Base-by-base conservation (phyloP, 2,113 vertebrate species). In the Microcebus griseorufus region DNA sequence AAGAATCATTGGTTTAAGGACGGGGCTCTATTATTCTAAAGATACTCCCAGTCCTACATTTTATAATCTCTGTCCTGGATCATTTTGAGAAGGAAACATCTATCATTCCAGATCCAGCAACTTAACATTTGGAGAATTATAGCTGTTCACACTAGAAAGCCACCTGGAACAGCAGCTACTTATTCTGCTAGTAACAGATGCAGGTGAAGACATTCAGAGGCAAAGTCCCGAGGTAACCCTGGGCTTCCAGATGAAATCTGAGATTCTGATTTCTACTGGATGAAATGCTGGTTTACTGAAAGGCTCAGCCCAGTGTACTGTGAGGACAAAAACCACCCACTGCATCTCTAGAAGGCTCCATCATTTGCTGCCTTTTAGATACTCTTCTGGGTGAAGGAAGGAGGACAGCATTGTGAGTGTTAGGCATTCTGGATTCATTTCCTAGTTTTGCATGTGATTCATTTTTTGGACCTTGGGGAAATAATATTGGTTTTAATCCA, bases 401-500 rank as follows among this genome's bases (percentile, higher is more conserved):
- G 76, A 87, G 22, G 55, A 18, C 22, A 42, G 29, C 22, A 6
- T 34, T 6, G 34, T 88, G 60, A 92, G 94, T 55, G 53, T 90
- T 69, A 73, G 75, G 70, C 42, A 23, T 79, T 90, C 69, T 65
- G 51, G 75, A 85, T 82, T 86, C 32, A 14, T 88, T 95, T 96
- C 70, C 65, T 55, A 93, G 92, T 39, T 92, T 89, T 89, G 79
- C 62, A 37, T 80, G 53, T 96, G 90, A 94, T 93, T 97, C 45
- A 32, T 62, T 70, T 95, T 83, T 76, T 84, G 72, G 75, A 90
- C 85, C 84, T 94, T 81, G 17, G 60, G 60, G 76, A 88, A 85
- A 81, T 96, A 60, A 53, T 87, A 84, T 1, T 97, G 51, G 37
- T 89, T 95, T 95, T 84, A 93, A 92, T 96, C 75, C 80, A 92